Conservation (phyloP, 2,113 vertebrate genomes). For the Candoia aspera region DNA sequence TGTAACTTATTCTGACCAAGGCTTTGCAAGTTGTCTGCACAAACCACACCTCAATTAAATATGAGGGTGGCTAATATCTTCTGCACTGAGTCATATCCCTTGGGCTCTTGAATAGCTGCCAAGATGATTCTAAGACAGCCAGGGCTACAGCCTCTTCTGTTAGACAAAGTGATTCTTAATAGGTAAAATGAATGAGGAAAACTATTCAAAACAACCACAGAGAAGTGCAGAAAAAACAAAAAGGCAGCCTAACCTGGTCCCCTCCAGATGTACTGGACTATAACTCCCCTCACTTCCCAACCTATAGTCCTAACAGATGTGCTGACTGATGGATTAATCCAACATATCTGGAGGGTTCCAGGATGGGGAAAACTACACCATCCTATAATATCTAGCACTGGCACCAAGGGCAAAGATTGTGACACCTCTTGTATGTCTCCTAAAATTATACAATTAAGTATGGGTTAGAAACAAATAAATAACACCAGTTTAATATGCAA, state of each 20-base stretch:
- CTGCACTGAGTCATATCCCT: slow-evolving; percentile 10
- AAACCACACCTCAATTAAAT: background rate
- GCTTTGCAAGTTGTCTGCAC: background rate
- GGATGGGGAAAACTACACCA: background rate
- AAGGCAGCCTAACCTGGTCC: background rate
- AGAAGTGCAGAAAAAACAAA: slow-evolving; percentile 1
- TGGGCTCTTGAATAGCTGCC: background rate
- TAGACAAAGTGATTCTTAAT: background rate
- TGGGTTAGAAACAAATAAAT: background rate
- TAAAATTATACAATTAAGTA: background rate
- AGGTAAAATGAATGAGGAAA: slow-evolving; percentile 29
- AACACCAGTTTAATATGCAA: background rate
- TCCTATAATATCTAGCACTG: background rate
- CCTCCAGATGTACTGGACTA: background rate
- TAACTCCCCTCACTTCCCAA: background rate
- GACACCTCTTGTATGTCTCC: background rate
- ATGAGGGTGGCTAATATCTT: background rate
- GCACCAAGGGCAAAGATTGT: background rate
- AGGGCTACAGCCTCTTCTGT: background rate
- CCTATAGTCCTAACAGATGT: background rate
- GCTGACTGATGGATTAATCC: background rate
- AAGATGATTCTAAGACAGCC: background rate
- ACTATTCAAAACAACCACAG: background rate
- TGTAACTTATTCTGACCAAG: background rate
- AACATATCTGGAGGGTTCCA: background rate